Conservation (phyloP, 2,113 vertebrate species). For the Eidolon helvum region DNA sequence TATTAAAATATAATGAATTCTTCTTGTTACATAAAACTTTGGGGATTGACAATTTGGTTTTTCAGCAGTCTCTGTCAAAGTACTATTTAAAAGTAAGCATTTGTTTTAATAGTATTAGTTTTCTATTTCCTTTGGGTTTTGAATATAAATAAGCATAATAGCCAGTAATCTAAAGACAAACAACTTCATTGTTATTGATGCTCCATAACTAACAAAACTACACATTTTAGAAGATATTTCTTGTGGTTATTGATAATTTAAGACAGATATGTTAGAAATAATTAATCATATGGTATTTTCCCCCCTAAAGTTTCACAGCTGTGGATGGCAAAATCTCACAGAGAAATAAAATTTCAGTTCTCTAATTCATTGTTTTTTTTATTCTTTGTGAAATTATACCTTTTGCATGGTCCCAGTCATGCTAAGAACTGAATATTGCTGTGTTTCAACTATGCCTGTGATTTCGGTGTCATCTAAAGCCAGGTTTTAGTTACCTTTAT, state of each 20-base stretch:
- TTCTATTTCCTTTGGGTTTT: not conserved
- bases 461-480: not conserved
- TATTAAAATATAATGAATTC: not conserved
- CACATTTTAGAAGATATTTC: not conserved
- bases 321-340: not conserved
- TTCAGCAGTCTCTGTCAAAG: not conserved
- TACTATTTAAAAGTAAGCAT: not conserved
- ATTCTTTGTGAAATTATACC: not conserved
- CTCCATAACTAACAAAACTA: not conserved
- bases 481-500: not conserved
- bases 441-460: not conserved
- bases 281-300: not conserved
- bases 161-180: not conserved
- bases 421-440: not conserved
- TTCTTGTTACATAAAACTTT: not conserved
- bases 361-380: not conserved
- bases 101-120: not conserved
- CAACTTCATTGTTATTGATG: not conserved
- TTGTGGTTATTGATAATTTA: not conserved
- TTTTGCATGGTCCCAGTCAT: not conserved
- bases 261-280: not conserved
- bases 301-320: not conserved
- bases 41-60: not conserved
- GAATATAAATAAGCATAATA: not conserved
- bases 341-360: not conserved